Evolutionary conservation across 2,888 invertebrate genomes (phyloP), one percentile per base, ranked within the genome.

Genomic region (Psococerastis gibbosa): DNA sequence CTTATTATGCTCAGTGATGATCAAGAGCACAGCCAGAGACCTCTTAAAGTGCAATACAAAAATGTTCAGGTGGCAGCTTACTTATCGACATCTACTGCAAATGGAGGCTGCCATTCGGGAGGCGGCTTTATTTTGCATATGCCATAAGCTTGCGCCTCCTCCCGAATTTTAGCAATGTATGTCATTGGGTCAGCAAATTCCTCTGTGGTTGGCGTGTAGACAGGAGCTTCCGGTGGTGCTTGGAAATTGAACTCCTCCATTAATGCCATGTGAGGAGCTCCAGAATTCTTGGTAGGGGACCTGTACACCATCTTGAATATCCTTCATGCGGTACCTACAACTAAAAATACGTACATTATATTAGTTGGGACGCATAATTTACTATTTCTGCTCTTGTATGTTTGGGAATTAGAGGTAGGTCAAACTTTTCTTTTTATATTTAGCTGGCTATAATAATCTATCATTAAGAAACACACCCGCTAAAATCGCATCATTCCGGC

Each of bases 41-140:
- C 18, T 47, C 22, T 13, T 22, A n/a, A 3, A 11, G n/a, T 2
- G 20, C 41, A 35, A 3, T 9, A 11, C 11, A 27, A 27, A 27
- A 27, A 27, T 11, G 27, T 27, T 34, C 18, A 16, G 8, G 9
- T n/a, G 9, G n/a, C 6, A 34, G 13, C 18, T 34, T 34, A 78
- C 53, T 84, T 83, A 59, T 95, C 91, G 17, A 94, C 88, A 62
- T 98, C 91, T 43, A 98, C 92, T 8, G 92, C 92, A 65, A 98
- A 99, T 8, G 98, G 92, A 34, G 94, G 94, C 57, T 89, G 85
- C 91, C 94, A 95, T 56, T 84, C 50, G 66, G 81, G 73, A 53
- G 98, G 98, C 54, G 98, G 97, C 65, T 82, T 82, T 57, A 98
- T 95, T 73, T 95, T 98, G 66, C 97, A 94, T 60, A 99, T 94